Evolutionary conservation across 2,797 vertebrate species (phyloP), one percentile per base, ranked within the genome.

Genomic region (Remorina albescens): DNA sequence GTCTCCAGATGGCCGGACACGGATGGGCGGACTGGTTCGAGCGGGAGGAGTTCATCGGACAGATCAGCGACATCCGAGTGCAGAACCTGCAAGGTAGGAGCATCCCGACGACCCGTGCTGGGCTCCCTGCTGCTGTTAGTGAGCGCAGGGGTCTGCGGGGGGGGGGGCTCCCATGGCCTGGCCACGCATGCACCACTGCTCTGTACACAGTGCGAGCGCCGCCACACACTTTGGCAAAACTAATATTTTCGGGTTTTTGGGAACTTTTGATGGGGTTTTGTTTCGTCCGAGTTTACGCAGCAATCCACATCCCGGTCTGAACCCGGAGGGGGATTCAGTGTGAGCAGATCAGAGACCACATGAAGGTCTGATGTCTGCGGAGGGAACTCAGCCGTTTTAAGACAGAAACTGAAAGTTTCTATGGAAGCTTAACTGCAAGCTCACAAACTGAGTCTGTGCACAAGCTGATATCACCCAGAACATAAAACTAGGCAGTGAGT

Each of bases 61-160:
- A 98, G 86, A 97, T 98, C 93, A 98, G 97, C 94, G 97, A 98
- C 94, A 96, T 98, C 90, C 94, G 97, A 73, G 97, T 98, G 73
- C 97, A 98, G 86, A 98, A 98, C 90, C 96, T 98, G 64, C 97
- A 98, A 96, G 97, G 97, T 98, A 97, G 65, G 92, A 79, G 74
- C 76, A 62, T 67, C 70, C 34, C 13, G 56, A 8, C 21, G 2
- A 3, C 2, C 21, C 19, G 2, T 4, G 3, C 13, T 15, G n/a
- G n/a, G n/a, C n/a, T n/a, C n/a, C n/a, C n/a, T n/a, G n/a, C n/a
- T n/a, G n/a, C n/a, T n/a, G n/a, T n/a, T n/a, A n/a, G n/a, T n/a
- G n/a, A 8, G 30, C 6, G 30, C 30, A 6, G 30, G 30, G 30
- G 30, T 3, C 30, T 30, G 30, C 30, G 30, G 30, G 30, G 30